phyloP scores from a whole-genome alignment of 1,140 invertebrate species.

The Drosophila watanabei region DNA sequence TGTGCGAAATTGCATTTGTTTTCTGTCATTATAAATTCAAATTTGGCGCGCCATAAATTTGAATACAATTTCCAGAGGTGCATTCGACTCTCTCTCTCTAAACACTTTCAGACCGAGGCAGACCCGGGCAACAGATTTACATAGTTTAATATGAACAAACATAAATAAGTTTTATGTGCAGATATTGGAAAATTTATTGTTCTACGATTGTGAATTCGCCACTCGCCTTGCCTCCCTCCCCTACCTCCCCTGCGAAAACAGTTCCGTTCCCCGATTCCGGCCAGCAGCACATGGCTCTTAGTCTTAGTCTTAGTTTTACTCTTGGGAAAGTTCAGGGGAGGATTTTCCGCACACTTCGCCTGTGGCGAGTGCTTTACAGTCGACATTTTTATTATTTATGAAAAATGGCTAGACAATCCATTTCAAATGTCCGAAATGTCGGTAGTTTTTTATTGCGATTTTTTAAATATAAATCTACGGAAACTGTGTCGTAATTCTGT shows the following conservation, averaged over 20 bases:
- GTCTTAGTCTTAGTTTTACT: constrained; percentile 11
- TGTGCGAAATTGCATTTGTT: constrained; percentile 74
- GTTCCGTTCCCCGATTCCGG: constrained; percentile 23
- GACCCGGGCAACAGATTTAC: constrained; percentile 50
- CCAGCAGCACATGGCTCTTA: constrained; percentile 28
- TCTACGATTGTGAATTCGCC: constrained; percentile 57
- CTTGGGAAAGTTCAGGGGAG: constrained; percentile 21
- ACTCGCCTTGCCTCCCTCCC: constrained; percentile 9
- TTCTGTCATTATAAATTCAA: constrained; percentile 82
- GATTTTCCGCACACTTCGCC: too few species aligned
- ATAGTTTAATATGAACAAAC: constrained; percentile 66
- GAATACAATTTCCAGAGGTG: constrained; percentile 60
- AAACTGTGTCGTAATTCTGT: neutral
- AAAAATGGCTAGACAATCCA: constrained; percentile 50
- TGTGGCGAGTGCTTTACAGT: constrained; percentile 66
- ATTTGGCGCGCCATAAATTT: constrained; percentile 77
- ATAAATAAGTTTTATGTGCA: constrained; percentile 77
- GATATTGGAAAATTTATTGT: constrained; percentile 72
- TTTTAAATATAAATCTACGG: neutral
- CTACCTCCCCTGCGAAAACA: constrained; percentile 14
- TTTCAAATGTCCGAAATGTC: constrained; percentile 30
- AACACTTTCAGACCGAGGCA: constrained; percentile 27
- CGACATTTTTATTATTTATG: constrained; percentile 80
- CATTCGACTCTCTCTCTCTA: constrained; percentile 34
- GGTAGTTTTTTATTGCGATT: constrained; percentile 21